phyloP scores from a whole-genome alignment of 1,140 invertebrate species.

The Drosophila subpulchrella region DNA sequence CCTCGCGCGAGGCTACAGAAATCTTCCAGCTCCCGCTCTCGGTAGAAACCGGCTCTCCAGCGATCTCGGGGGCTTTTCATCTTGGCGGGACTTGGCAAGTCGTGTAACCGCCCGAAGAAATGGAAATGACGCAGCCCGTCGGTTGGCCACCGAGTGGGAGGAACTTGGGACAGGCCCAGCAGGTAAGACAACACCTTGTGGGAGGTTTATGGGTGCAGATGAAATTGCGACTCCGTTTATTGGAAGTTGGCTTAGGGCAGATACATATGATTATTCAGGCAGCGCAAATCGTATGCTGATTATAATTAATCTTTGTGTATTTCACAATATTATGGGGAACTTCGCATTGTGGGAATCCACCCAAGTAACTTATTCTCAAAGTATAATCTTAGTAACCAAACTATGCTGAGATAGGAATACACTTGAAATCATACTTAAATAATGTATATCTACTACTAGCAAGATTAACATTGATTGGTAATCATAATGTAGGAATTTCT shows the following conservation, averaged over 20 bases:
- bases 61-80: constrained; percentile 44
- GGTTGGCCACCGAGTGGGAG: constrained; percentile 23
- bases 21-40: constrained; percentile 16
- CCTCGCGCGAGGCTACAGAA: background rate
- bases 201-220: constrained; percentile 7
- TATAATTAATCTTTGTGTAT: background rate
- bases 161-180: constrained; percentile 30
- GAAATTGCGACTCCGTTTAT: background rate
- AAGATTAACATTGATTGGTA: no score
- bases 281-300: background rate
- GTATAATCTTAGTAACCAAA: background rate
- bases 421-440: background rate
- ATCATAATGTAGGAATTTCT: no score
- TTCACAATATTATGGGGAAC: background rate
- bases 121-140: constrained; percentile 45
- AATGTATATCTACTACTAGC: no score
- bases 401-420: background rate
- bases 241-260: background rate
- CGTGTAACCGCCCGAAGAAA: constrained; percentile 45
- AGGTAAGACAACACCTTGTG: constrained; percentile 26
- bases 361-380: background rate
- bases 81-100: constrained; percentile 16
- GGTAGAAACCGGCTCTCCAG: constrained; percentile 40
- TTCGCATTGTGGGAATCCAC: background rate
- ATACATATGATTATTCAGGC: background rate